phyloP scores from a whole-genome alignment of 2,113 vertebrate genomes.

The Tragelaphus scriptus region DNA sequence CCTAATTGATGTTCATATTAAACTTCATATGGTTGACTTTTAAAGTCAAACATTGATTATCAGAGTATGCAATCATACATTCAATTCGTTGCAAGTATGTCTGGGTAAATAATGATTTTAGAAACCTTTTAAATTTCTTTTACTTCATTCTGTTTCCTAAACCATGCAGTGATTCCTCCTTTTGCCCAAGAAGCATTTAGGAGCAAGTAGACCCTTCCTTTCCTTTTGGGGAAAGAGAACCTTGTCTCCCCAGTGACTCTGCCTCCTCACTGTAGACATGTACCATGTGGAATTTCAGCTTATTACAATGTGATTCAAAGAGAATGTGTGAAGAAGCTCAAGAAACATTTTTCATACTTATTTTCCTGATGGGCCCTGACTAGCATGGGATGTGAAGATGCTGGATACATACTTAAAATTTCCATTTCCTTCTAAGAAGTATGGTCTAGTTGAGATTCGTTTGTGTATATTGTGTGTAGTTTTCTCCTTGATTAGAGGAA shows the following conservation, averaged over 20 bases:
- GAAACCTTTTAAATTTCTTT: background rate
- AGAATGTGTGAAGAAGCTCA: background rate
- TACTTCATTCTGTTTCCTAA: background rate
- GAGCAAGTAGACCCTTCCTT: background rate
- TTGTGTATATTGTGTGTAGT: background rate
- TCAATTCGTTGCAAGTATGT: background rate
- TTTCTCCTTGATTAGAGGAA: background rate
- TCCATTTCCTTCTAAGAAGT: background rate
- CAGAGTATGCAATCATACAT: background rate
- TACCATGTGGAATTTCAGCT: background rate
- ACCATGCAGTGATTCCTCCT: background rate
- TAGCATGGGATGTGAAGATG: background rate
- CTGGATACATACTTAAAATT: background rate
- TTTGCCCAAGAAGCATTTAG: background rate
- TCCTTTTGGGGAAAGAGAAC: background rate
- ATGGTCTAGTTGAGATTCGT: background rate
- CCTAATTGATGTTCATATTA: background rate
- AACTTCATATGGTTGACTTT: background rate
- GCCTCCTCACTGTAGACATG: background rate
- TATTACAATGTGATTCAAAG: background rate
- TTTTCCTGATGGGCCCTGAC: background rate
- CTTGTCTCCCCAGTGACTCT: background rate
- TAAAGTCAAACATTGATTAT: background rate
- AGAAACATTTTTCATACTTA: background rate
- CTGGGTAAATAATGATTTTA: slow-evolving; percentile 3